phyloP scores from a whole-genome alignment of 2,113 vertebrate genomes.

The Leucopternis melanops region DNA sequence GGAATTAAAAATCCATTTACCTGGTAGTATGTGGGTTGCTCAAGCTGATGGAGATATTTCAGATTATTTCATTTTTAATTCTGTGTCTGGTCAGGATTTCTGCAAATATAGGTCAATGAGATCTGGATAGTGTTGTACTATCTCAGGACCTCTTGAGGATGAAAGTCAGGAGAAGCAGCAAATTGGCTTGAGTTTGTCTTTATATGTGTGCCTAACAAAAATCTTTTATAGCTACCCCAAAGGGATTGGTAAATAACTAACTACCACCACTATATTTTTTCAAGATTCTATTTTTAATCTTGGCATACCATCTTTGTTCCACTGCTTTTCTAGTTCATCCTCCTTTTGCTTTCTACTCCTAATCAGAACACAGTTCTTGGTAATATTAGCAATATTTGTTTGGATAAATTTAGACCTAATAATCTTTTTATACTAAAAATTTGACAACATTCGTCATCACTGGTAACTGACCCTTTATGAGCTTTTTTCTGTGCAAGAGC shows the following conservation, averaged over 20 bases:
- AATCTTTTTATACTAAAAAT: background rate
- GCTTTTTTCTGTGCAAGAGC: background rate
- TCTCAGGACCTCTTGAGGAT: background rate
- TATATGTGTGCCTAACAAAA: background rate
- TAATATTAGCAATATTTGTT: background rate
- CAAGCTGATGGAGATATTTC: background rate
- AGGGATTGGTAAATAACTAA: background rate
- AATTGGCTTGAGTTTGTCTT: background rate
- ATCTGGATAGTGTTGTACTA: background rate
- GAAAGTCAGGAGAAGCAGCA: background rate
- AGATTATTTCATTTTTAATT: background rate
- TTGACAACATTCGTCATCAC: background rate
- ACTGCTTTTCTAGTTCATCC: background rate
- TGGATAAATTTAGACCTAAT: background rate
- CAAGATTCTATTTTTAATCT: background rate
- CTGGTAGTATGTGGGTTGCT: background rate
- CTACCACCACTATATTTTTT: background rate
- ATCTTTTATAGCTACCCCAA: background rate
- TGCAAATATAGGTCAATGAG: background rate
- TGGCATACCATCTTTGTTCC: background rate
- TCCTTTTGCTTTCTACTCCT: background rate
- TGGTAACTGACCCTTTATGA: background rate
- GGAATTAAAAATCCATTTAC: background rate
- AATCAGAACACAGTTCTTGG: background rate
- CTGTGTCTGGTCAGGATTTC: background rate